phyloP scores from a whole-genome alignment of 2,113 vertebrate genomes.

The Tragelaphus buxtoni region DNA sequence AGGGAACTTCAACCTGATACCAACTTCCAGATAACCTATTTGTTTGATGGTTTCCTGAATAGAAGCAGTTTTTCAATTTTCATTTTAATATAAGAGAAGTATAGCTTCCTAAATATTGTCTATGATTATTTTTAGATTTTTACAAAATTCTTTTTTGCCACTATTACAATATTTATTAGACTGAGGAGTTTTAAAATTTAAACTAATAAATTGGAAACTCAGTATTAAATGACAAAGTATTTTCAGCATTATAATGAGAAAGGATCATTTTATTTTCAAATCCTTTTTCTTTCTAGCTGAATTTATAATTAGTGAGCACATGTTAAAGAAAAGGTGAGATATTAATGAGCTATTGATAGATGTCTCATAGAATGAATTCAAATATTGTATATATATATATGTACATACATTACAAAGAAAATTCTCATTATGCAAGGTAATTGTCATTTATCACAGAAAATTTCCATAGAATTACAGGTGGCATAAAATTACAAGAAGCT shows the following conservation, averaged over 20 bases:
- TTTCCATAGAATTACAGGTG: too few relatives aligned
- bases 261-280: conserved; percentile 36
- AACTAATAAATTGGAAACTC: background rate
- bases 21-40: background rate
- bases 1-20: background rate
- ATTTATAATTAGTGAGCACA: conserved; percentile 45
- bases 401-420: background rate
- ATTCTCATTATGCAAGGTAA: conserved; percentile 39
- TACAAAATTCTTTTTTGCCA: background rate
- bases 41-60: background rate
- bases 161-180: background rate
- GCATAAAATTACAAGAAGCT: too few relatives aligned
- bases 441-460: conserved; percentile 51
- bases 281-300: conserved; percentile 39
- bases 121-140: background rate
- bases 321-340: conserved; percentile 27
- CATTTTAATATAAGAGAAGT: background rate
- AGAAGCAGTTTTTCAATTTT: background rate
- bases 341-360: conserved; percentile 27
- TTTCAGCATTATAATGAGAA: conserved; percentile 23
- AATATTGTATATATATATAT: background rate
- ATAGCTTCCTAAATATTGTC: background rate
- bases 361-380: conserved; percentile 15
- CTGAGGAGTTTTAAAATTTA: conserved; percentile 24
- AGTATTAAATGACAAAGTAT: background rate